A percentile compares a stretch with the other conserved stretches of the same genome.
Evolutionary conservation across 2,888 invertebrate species (phyloP).

Genomic region (Holacanthella duospinosa): DNA sequence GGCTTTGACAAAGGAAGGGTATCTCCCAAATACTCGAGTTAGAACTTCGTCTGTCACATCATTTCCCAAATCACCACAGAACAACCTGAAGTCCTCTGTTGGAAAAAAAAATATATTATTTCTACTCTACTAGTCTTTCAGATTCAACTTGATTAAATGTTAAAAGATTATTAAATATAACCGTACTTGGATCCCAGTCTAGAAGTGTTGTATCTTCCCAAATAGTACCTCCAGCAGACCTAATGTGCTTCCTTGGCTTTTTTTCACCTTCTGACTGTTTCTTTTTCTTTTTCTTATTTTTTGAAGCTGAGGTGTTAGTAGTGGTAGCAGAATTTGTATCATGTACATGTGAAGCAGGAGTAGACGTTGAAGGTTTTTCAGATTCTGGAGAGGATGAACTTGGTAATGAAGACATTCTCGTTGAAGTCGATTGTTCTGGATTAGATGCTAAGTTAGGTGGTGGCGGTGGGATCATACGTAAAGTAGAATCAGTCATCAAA

Average conservation of each 20-base stretch:
- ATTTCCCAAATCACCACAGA: conserved; percentile 98
- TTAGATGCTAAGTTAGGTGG: no score
- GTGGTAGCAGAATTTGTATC: conserved; percentile 8
- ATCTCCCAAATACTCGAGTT: conserved; percentile 90
- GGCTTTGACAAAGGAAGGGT: conserved; percentile 82
- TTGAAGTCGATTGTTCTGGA: background rate
- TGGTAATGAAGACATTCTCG: background rate
- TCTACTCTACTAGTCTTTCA: background rate
- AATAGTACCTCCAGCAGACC: conserved; percentile 83
- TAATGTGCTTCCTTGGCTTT: conserved; percentile 61
- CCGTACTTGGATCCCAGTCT: conserved; percentile 82
- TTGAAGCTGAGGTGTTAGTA: conserved; percentile 11
- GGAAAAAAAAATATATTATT: conserved; percentile 14
- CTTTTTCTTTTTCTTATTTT: conserved; percentile 37
- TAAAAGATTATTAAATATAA: background rate
- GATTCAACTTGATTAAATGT: background rate
- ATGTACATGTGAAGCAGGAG: background rate
- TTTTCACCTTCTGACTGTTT: conserved; percentile 43
- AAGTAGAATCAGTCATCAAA: background rate
- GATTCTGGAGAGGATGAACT: background rate
- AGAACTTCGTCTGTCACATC: conserved; percentile 96
- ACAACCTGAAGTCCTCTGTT: conserved; percentile 89
- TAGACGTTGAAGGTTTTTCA: conserved; percentile 20
- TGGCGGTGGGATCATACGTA: background rate
- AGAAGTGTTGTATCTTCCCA: conserved; percentile 92